Conservation (phyloP, 53 echinoderm and acorn worm genomes). For the Hippasteria phrygiana region DNA sequence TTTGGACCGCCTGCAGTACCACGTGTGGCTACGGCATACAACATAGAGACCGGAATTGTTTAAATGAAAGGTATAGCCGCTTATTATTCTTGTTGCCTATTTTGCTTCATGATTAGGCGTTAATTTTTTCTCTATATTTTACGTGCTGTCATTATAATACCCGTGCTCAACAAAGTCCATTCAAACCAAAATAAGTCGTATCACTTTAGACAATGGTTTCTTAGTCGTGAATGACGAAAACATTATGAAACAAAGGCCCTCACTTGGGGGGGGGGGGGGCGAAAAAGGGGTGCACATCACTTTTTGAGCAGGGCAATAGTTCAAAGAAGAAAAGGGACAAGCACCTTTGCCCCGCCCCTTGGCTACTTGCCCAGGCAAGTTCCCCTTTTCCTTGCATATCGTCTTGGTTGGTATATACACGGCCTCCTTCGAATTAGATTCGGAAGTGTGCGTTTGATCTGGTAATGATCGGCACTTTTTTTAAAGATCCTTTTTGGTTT, state of each 20-base stretch:
- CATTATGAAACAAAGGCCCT: too few species aligned
- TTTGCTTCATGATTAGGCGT: background rate
- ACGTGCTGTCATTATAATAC: too few species aligned
- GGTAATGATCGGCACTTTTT: background rate
- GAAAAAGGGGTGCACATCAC: too few species aligned
- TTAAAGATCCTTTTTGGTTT: background rate
- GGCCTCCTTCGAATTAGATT: background rate
- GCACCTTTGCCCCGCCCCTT: too few species aligned
- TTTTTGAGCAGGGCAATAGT: too few species aligned
- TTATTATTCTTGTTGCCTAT: too few species aligned
- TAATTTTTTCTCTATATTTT: too few species aligned
- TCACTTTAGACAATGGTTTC: background rate
- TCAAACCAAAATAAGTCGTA: background rate
- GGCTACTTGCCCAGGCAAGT: too few species aligned
- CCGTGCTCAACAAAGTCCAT: too few species aligned
- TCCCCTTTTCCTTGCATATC: background rate
- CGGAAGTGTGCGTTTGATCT: too few species aligned
- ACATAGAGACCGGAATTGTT: constrained; percentile 37
- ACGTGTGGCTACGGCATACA: constrained; percentile 78
- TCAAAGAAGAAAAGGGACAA: too few species aligned
- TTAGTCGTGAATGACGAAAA: background rate
- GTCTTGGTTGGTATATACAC: background rate
- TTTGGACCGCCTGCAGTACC: constrained; percentile 82
- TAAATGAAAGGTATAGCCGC: constrained; percentile 16
- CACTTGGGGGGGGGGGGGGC: too few species aligned